Conservation (phyloP, 2,113 vertebrate genomes). For the Beaufortia kweichowensis region DNA sequence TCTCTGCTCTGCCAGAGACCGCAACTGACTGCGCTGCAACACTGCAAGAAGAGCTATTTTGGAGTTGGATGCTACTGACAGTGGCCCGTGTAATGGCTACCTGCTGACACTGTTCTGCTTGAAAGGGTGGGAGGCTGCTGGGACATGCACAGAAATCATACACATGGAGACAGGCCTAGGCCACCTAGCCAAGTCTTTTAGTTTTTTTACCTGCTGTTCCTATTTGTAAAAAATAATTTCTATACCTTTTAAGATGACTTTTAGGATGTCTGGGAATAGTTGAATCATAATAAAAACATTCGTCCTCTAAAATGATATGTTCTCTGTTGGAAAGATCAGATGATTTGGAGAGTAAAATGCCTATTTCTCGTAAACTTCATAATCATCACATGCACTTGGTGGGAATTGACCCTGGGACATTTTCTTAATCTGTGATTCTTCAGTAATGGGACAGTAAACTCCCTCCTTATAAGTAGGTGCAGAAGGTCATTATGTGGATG, state of each 20-base stretch:
- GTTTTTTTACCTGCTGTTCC: neutral
- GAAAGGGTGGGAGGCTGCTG: slow-evolving; percentile 31
- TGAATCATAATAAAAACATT: neutral
- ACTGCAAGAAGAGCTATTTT: slow-evolving; percentile 34
- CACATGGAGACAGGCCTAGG: neutral
- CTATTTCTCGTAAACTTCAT: neutral
- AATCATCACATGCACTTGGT: neutral
- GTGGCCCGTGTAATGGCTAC: slow-evolving; percentile 29
- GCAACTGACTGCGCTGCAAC: slow-evolving; percentile 4
- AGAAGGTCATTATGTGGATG: slow-evolving; percentile 51
- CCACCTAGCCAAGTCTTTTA: neutral
- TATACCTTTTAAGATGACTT: neutral
- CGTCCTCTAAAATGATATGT: neutral
- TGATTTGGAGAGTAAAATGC: no score
- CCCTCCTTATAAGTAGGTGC: slow-evolving; percentile 28
- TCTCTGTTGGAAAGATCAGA: no score
- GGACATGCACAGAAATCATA: slow-evolving; percentile 10
- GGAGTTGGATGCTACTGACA: slow-evolving; percentile 37
- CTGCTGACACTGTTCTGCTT: slow-evolving; percentile 27
- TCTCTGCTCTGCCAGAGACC: slow-evolving; percentile 24
- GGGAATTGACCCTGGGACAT: slow-evolving; percentile 55
- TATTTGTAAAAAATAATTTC: slow-evolving; percentile 8
- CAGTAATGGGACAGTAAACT: slow-evolving; percentile 70
- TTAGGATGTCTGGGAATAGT: neutral
- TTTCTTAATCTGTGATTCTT: slow-evolving; percentile 54